Percentiles rank a stretch among this genome's conserved stretches.
phyloP scores from a whole-genome alignment of 2,113 vertebrate species.

The Lichenostomus cassidix region DNA sequence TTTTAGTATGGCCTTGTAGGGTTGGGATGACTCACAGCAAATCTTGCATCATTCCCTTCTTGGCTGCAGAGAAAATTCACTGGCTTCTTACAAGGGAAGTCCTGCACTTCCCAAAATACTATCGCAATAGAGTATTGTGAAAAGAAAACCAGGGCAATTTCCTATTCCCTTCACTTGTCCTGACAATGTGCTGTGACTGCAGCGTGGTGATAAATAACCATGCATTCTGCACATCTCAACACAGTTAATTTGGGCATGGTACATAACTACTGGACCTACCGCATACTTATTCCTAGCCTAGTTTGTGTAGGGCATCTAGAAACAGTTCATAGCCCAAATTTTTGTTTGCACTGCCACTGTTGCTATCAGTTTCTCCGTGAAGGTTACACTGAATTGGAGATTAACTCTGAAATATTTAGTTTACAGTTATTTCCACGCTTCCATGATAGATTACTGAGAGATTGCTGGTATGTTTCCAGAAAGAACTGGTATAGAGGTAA shows the following conservation, averaged over 20 bases:
- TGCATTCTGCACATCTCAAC: neutral
- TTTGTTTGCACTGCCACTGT: neutral
- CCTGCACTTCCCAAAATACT: neutral
- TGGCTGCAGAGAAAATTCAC: neutral
- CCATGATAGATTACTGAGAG: constrained; percentile 30
- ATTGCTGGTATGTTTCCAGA: constrained; percentile 73
- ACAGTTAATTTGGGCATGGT: neutral
- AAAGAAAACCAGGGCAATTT: neutral
- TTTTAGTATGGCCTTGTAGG: neutral
- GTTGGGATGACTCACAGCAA: neutral
- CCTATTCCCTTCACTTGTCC: neutral
- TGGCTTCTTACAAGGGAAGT: neutral
- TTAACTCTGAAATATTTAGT: constrained; percentile 41
- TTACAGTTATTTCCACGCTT: constrained; percentile 54
- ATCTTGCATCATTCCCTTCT: neutral
- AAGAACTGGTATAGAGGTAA: constrained; percentile 74
- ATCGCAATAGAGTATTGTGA: neutral
- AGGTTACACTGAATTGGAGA: neutral
- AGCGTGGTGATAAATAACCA: neutral
- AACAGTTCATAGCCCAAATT: neutral
- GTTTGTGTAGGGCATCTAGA: neutral
- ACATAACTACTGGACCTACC: neutral
- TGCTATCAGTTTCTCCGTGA: neutral
- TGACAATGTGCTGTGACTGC: neutral
- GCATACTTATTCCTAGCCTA: neutral